A percentile compares a stretch with the other conserved stretches of the same genome.
These are phyloP conservation scores for Manis pentadactyla DNA, from an alignment of 2,797 vertebrate genomes.

Conservation along the genomic window DNA sequence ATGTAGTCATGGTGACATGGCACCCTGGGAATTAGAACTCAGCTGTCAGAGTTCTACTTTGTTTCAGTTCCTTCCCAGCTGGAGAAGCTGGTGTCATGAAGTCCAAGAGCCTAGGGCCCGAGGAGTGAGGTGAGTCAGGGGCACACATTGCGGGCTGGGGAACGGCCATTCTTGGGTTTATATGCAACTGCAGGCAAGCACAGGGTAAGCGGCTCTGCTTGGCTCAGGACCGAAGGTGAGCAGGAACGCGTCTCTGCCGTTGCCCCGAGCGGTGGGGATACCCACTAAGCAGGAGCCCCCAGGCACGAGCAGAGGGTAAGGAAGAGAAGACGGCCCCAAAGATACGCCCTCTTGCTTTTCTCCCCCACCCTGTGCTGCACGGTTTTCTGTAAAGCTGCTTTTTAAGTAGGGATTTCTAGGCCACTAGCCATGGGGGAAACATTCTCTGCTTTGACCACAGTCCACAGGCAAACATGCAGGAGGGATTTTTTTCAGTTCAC, in stretches of 20 bases:
- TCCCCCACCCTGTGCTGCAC: not conserved
- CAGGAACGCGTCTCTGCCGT: not conserved
- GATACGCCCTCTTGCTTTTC: not conserved
- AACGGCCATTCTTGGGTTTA: not conserved
- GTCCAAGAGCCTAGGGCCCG: not conserved
- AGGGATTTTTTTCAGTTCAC: not conserved
- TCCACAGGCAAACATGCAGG: not conserved
- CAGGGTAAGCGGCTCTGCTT: accelerated
- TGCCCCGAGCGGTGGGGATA: not conserved
- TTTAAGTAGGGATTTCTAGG: slow-evolving; percentile 15
- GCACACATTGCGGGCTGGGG: not conserved
- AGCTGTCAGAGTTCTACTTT: not conserved
- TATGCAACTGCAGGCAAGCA: not conserved
- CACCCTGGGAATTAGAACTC: not conserved
- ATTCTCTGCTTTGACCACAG: slow-evolving; percentile 13
- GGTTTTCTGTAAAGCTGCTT: slow-evolving; percentile 31
- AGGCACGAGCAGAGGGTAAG: not conserved
- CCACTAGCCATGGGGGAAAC: not conserved
- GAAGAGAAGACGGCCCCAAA: not conserved
- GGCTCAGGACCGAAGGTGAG: not conserved
- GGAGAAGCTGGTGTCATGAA: not conserved
- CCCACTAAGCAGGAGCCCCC: not conserved
- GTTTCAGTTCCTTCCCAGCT: not conserved
- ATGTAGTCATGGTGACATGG: not conserved
- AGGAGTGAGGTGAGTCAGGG: not conserved